Evolutionary conservation across 2,113 vertebrate genomes (phyloP).

Genomic region (Cygnus atratus): DNA sequence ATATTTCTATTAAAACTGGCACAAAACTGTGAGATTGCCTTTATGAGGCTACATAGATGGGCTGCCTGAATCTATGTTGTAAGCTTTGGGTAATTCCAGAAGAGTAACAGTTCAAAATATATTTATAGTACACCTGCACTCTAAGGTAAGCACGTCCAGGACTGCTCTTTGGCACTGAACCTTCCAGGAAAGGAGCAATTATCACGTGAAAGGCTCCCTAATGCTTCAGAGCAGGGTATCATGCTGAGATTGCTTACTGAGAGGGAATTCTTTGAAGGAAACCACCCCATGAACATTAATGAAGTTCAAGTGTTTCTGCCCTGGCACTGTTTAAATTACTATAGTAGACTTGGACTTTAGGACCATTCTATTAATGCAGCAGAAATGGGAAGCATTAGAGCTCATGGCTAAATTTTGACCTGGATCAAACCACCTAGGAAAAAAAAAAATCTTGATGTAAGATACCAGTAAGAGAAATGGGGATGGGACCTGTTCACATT

Average conservation of each 20-base stretch:
- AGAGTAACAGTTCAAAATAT: neutral
- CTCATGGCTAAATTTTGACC: fast-evolving
- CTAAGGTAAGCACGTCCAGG: neutral
- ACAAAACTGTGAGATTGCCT: neutral
- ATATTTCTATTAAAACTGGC: neutral
- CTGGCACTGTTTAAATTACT: neutral
- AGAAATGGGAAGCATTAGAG: neutral
- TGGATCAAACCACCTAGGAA: neutral
- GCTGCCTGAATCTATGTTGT: neutral
- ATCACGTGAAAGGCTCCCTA: neutral
- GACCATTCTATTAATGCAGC: neutral
- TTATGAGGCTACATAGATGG: neutral
- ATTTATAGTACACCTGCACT: neutral
- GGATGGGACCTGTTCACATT: neutral
- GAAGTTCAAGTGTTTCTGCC: neutral
- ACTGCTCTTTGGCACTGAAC: neutral
- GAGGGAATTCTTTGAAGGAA: neutral
- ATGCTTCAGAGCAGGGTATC: neutral
- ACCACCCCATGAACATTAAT: neutral
- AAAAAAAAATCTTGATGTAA: neutral
- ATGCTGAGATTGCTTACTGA: neutral
- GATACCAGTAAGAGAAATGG: fast-evolving
- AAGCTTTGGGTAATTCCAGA: neutral
- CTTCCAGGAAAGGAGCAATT: neutral
- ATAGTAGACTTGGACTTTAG: neutral